These are phyloP conservation scores for Eristalis pertinax DNA, from an alignment of 2,888 invertebrate genomes.

Conservation along the genomic window DNA sequence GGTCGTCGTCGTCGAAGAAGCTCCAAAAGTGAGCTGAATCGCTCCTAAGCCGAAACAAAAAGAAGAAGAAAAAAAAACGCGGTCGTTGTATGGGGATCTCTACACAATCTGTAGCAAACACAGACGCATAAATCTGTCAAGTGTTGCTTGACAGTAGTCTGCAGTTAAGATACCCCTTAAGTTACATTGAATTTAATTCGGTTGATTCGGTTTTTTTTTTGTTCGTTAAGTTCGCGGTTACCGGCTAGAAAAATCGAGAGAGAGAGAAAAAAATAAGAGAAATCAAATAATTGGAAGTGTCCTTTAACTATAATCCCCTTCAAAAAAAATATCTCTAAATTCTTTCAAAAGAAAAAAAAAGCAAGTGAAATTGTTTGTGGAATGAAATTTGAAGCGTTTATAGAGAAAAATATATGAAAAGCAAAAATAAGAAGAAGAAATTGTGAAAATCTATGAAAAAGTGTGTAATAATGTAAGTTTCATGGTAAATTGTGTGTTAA, in stretches of 20 bases:
- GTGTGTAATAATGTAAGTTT: slow-evolving; percentile 51
- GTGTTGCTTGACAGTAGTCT: slow-evolving; percentile 2
- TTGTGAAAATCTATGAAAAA: slow-evolving; percentile 24
- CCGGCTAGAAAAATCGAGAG: neutral
- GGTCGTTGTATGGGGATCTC: slow-evolving; percentile 42
- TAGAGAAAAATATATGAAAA: slow-evolving; percentile 24
- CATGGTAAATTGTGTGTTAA: slow-evolving; percentile 45
- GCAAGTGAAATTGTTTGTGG: slow-evolving; percentile 11
- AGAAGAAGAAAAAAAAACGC: slow-evolving; percentile 31
- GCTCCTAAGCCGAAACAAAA: neutral
- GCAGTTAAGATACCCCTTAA: neutral
- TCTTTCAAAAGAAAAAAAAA: slow-evolving; percentile 15
- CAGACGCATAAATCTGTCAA: slow-evolving; percentile 14
- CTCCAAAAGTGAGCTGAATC: slow-evolving; percentile 51
- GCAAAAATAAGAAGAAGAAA: slow-evolving; percentile 38
- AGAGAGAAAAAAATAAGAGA: neutral
- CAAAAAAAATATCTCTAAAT: slow-evolving; percentile 36
- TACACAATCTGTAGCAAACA: slow-evolving; percentile 19
- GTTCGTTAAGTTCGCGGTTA: slow-evolving; percentile 5
- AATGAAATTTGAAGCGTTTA: neutral
- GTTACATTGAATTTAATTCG: slow-evolving; percentile 48
- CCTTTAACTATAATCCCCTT: slow-evolving; percentile 18
- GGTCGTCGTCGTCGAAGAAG: slow-evolving; percentile 53
- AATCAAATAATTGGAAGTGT: slow-evolving; percentile 6
- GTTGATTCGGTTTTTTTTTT: slow-evolving; percentile 21